These are phyloP conservation scores for Eciton burchellii DNA, from an alignment of 1,140 invertebrate genomes.

Conservation along the genomic window DNA sequence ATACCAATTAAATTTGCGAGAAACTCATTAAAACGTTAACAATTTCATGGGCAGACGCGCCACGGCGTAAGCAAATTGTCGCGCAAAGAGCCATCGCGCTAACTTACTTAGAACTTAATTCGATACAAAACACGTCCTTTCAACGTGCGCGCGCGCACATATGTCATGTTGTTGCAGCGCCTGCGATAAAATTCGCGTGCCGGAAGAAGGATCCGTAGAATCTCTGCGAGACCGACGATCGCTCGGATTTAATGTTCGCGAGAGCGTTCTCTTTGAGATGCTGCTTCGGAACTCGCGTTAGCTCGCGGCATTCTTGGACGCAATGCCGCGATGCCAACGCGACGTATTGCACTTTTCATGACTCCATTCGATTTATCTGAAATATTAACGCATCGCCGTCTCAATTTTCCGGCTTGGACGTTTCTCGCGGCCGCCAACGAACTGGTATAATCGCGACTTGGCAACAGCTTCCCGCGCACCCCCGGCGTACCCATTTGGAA, in stretches of 20 bases:
- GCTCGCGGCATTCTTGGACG: slow-evolving; percentile 12
- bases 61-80: slow-evolving; percentile 43
- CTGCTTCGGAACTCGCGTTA: slow-evolving; percentile 43
- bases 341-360: slow-evolving; percentile 18
- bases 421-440: neutral
- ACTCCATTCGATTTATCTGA: slow-evolving; percentile 35
- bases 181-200: slow-evolving; percentile 33
- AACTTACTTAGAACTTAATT: slow-evolving; percentile 46
- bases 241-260: slow-evolving; percentile 27
- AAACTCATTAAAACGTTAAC: slow-evolving; percentile 58
- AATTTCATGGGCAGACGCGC: slow-evolving; percentile 25
- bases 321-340: neutral
- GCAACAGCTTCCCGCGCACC: slow-evolving; percentile 17
- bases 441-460: slow-evolving; percentile 44
- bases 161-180: slow-evolving; percentile 45
- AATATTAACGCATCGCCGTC: slow-evolving; percentile 39
- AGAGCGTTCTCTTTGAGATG: slow-evolving; percentile 12
- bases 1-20: slow-evolving; percentile 40
- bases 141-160: neutral
- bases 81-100: slow-evolving; percentile 24
- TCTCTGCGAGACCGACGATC: slow-evolving; percentile 13
- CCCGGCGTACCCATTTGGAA: slow-evolving; percentile 1
- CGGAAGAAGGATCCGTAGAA: slow-evolving; percentile 17
- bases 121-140: slow-evolving; percentile 17
- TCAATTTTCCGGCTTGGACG: slow-evolving; percentile 5